phyloP scores from a whole-genome alignment of 2,113 vertebrate genomes.

The Cottus gobio region DNA sequence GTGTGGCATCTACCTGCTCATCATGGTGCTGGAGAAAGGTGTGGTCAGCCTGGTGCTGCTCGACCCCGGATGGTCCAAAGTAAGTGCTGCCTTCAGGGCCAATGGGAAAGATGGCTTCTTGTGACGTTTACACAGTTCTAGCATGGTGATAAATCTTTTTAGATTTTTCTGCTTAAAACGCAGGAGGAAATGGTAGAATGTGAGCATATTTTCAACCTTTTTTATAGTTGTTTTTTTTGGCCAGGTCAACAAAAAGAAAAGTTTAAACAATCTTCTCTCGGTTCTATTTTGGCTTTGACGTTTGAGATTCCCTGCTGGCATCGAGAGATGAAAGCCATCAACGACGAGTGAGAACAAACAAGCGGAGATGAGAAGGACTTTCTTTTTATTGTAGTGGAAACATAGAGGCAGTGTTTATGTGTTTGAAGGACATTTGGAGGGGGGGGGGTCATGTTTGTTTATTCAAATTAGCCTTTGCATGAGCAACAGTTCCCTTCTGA shows the following conservation, averaged over 20 bases:
- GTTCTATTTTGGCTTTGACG: neutral
- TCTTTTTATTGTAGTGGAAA: constrained; percentile 13
- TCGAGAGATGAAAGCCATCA: too few species aligned
- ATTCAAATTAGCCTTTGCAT: neutral
- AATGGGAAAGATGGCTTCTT: neutral
- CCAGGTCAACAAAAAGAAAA: too few species aligned
- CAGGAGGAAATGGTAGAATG: too few species aligned
- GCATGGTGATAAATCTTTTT: too few species aligned
- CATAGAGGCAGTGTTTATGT: neutral
- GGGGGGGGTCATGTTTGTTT: constrained; percentile 11
- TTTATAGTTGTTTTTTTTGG: too few species aligned
- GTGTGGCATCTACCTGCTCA: too few species aligned
- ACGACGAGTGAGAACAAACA: constrained; percentile 30
- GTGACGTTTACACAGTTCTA: neutral
- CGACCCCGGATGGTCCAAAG: too few species aligned
- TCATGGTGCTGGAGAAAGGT: too few species aligned
- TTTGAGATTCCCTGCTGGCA: neutral
- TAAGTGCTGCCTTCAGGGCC: too few species aligned
- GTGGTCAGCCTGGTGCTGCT: too few species aligned
- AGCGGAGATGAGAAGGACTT: neutral
- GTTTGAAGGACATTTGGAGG: constrained; percentile 3
- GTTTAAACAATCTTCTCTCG: neutral
- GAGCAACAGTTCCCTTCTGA: neutral
- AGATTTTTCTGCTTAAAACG: too few species aligned
- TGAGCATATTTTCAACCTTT: too few species aligned